A percentile compares a stretch with the other conserved stretches of the same genome.
Conservation (phyloP, 2,113 vertebrate species). For the Phaethon lepturus region DNA sequence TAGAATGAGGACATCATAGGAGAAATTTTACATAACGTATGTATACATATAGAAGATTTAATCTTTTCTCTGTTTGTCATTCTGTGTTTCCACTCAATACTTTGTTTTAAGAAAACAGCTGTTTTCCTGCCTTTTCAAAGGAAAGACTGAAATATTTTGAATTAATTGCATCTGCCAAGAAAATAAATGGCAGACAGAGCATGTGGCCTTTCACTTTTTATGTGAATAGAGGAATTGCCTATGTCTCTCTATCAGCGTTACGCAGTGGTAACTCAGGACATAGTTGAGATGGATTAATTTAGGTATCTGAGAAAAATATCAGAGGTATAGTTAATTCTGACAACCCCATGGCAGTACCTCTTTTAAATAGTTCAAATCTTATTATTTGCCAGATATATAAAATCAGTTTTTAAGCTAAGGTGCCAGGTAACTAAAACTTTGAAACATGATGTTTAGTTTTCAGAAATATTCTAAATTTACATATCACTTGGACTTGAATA, state of each 20-base stretch:
- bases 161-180: not conserved
- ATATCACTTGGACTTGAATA: not conserved
- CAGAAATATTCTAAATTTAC: not conserved
- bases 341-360: fast-evolving
- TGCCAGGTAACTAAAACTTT: not conserved
- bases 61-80: not conserved
- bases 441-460: not conserved
- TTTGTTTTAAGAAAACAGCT: not conserved
- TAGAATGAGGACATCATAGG: not conserved
- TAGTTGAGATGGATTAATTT: not conserved
- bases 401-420: not conserved
- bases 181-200: not conserved
- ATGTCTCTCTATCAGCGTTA: not conserved
- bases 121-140: not conserved
- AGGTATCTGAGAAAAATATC: not conserved
- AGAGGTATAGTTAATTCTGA: not conserved
- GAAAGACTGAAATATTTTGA: not conserved
- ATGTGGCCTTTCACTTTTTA: not conserved
- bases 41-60: fast-evolving
- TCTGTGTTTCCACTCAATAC: not conserved
- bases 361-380: not conserved
- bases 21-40: not conserved
- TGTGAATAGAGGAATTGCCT: not conserved
- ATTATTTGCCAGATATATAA: not conserved
- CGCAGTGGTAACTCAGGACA: not conserved